These are phyloP conservation scores for Andricus quercusramuli DNA, from an alignment of 2,888 invertebrate genomes.

Conservation along the genomic window DNA sequence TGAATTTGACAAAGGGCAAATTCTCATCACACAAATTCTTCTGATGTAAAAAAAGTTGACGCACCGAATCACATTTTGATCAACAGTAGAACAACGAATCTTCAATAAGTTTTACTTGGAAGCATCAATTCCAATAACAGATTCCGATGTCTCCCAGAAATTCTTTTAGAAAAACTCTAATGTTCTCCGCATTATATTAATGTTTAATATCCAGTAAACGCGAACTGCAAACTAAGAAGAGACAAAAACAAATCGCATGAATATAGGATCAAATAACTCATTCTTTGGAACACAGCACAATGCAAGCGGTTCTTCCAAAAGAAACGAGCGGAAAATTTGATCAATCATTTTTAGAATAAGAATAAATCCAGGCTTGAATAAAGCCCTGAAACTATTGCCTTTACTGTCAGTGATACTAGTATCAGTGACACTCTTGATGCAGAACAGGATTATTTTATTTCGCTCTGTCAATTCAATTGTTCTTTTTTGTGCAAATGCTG, in stretches of 20 bases:
- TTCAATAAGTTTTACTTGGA: background rate
- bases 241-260: background rate
- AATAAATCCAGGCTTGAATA: too few relatives aligned
- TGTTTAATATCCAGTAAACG: background rate
- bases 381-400: too few relatives aligned
- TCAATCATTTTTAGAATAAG: background rate
- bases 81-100: constrained; percentile 1
- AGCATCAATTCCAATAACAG: background rate
- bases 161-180: background rate
- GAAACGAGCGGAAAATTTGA: background rate
- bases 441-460: too few relatives aligned
- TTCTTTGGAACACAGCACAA: background rate
- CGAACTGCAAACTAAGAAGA: constrained; percentile 2
- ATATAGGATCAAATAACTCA: background rate
- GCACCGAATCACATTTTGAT: constrained; percentile 7
- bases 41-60: background rate
- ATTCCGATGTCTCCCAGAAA: background rate
- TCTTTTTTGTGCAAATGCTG: too few relatives aligned
- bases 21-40: constrained; percentile 1
- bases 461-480: too few relatives aligned
- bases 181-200: background rate
- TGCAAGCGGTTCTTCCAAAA: background rate
- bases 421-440: too few relatives aligned
- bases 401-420: too few relatives aligned
- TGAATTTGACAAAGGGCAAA: background rate